A percentile compares a stretch with the other conserved stretches of the same genome.
phyloP scores from a whole-genome alignment of 2,797 vertebrate species.

The Vespertilio murinus region DNA sequence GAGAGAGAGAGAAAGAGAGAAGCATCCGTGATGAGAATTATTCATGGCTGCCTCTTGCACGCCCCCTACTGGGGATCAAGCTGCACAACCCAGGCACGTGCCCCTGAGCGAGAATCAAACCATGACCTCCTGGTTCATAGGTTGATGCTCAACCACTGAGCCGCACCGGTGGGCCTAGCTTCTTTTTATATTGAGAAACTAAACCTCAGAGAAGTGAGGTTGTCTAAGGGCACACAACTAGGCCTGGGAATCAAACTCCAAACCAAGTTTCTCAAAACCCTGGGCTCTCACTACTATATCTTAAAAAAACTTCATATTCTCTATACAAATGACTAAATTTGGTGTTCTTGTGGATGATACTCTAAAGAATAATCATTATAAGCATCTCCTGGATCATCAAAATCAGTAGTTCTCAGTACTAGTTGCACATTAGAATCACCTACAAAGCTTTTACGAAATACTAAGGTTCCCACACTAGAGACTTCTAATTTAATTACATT shows the following conservation, averaged over 20 bases:
- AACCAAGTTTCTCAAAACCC: conserved; percentile 24
- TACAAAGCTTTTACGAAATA: conserved; percentile 29
- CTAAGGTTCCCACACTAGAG: background rate
- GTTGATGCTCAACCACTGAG: no score
- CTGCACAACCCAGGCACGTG: no score
- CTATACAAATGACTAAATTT: background rate
- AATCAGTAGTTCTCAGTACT: conserved; percentile 8
- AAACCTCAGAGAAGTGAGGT: conserved; percentile 37
- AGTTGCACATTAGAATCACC: background rate
- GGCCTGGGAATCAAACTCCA: conserved; percentile 19
- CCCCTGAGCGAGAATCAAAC: no score
- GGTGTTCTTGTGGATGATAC: conserved; percentile 9
- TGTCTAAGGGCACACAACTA: conserved; percentile 13
- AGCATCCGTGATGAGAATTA: no score
- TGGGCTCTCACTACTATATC: background rate
- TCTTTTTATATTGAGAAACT: conserved; percentile 30
- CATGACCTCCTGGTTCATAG: no score
- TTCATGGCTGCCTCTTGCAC: no score
- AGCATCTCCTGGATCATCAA: conserved; percentile 34
- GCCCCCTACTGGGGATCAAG: no score
- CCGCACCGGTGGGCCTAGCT: background rate
- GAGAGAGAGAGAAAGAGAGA: no score
- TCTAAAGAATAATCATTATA: background rate
- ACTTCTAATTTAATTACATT: conserved; percentile 4
- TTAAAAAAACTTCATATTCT: background rate